Evolutionary conservation across 2,888 invertebrate genomes (phyloP).

Genomic region (Meiosimyza platycephala): DNA sequence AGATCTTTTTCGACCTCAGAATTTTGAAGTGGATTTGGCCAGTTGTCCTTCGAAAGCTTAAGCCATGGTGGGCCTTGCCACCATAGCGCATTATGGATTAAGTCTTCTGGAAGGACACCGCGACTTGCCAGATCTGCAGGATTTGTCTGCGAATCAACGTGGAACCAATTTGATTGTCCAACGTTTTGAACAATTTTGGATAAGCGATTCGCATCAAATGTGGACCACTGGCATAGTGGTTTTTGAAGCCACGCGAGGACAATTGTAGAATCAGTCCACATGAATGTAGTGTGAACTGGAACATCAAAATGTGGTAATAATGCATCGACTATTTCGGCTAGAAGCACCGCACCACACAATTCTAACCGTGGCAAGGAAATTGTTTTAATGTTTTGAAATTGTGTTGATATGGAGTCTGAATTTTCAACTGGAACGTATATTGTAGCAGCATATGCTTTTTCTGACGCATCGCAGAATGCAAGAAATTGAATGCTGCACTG

Average conservation of each 20-base stretch:
- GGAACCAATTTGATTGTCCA: too few relatives aligned
- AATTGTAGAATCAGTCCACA: constrained; percentile 28
- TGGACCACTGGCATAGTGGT: constrained; percentile 23
- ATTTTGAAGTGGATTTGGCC: neutral
- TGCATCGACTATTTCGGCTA: constrained; percentile 26
- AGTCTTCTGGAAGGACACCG: neutral
- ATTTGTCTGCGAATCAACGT: too few relatives aligned
- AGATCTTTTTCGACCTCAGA: too few relatives aligned
- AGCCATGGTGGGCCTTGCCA: constrained; percentile 34
- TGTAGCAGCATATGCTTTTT: constrained; percentile 32
- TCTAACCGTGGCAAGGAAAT: constrained; percentile 29
- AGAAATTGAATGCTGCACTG: constrained; percentile 26
- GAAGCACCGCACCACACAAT: constrained; percentile 28
- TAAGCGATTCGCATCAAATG: constrained; percentile 24
- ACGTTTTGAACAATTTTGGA: constrained; percentile 27
- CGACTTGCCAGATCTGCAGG: neutral
- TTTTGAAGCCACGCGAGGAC: constrained; percentile 32
- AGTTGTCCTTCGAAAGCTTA: neutral
- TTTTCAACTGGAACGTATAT: constrained; percentile 25
- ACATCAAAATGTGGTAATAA: constrained; percentile 1
- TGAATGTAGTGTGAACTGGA: neutral
- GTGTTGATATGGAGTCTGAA: neutral
- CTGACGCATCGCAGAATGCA: constrained; percentile 38
- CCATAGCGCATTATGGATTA: constrained; percentile 10
- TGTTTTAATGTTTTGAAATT: constrained; percentile 27